Conservation (phyloP, 2,113 vertebrate species). For the Paramisgurnus dabryanus region DNA sequence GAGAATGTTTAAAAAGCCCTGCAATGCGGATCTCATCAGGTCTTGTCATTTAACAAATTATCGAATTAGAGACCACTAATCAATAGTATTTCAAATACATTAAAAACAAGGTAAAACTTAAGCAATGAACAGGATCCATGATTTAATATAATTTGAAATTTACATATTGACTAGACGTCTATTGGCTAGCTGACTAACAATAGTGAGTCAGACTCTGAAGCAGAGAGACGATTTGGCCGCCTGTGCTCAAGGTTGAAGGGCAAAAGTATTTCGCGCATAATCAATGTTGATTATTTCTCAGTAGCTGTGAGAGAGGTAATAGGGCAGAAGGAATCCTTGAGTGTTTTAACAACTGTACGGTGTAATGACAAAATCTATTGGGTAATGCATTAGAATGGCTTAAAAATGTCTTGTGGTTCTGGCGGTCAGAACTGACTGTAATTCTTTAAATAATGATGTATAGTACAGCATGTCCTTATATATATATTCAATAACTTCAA, state of each 20-base stretch:
- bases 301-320: slow-evolving; percentile 3
- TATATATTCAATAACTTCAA: neutral
- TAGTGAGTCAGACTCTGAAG: slow-evolving; percentile 25
- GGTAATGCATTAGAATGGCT: neutral
- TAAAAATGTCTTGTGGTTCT: neutral
- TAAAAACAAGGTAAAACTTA: neutral
- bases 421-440: neutral
- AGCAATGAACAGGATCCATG: neutral
- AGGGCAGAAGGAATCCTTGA: slow-evolving; percentile 2
- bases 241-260: slow-evolving; percentile 21
- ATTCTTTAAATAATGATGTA: neutral
- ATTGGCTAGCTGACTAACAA: neutral
- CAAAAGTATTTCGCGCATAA: slow-evolving; percentile 24
- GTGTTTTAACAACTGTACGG: neutral
- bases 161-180: slow-evolving; percentile 13
- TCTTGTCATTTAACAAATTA: neutral
- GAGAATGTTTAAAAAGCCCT: neutral
- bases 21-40: neutral
- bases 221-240: slow-evolving; percentile 1
- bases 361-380: neutral
- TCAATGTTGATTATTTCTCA: slow-evolving; percentile 40
- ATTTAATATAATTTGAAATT: neutral
- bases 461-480: neutral
- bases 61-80: neutral
- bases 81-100: neutral